Percentiles rank a stretch among this genome's conserved stretches.
phyloP scores from a whole-genome alignment of 2,888 invertebrate species.

The Cactoblastis cactorum region DNA sequence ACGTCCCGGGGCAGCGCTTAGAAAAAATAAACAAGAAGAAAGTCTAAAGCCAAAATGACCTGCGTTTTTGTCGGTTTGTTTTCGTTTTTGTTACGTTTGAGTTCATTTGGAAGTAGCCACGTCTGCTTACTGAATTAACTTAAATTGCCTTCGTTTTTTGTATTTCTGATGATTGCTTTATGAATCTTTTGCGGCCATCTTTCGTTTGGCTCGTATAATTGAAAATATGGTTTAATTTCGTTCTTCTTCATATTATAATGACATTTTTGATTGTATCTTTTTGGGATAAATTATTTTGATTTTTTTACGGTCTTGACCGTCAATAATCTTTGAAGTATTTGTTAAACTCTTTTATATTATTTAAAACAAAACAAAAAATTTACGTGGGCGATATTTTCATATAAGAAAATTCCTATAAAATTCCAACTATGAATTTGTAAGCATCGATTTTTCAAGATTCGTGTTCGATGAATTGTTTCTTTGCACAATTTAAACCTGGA shows the following conservation, averaged over 20 bases:
- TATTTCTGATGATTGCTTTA: conserved; percentile 48
- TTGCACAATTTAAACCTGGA: no score
- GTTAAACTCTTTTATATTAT: no score
- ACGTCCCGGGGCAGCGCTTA: conserved; percentile 68
- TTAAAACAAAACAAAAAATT: no score
- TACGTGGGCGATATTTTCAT: no score
- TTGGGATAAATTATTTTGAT: not conserved
- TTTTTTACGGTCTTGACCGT: not conserved
- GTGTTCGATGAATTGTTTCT: no score
- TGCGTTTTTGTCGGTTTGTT: conserved; percentile 78
- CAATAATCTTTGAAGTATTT: no score
- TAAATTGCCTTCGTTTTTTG: conserved; percentile 68
- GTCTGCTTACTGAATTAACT: conserved; percentile 77
- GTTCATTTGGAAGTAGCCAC: conserved; percentile 78
- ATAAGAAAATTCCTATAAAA: no score
- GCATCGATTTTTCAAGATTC: no score
- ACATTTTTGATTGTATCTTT: conserved; percentile 19
- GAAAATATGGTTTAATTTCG: conserved; percentile 27
- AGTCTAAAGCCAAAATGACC: conserved; percentile 74
- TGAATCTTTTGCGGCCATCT: conserved; percentile 52
- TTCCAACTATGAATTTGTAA: no score
- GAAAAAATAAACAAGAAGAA: conserved; percentile 75
- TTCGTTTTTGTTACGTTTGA: conserved; percentile 77
- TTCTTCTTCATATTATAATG: conserved; percentile 20
- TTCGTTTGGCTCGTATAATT: conserved; percentile 33